Conservation (phyloP, 2,797 vertebrate genomes). For the Perodicticus potto region DNA sequence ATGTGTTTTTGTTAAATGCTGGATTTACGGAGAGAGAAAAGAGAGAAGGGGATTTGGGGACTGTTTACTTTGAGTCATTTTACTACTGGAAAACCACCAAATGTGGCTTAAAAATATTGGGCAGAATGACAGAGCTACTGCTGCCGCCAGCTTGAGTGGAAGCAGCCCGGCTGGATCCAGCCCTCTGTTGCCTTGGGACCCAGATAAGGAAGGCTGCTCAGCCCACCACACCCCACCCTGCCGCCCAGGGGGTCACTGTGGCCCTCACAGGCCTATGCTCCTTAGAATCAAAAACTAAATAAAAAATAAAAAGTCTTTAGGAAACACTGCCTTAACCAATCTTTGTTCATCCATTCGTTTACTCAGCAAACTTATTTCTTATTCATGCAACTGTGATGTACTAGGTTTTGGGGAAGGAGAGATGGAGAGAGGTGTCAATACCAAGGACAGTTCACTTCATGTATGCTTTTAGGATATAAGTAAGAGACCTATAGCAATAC, state of each 20-base stretch:
- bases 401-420: neutral
- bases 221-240: rapidly evolving
- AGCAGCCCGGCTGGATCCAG: neutral
- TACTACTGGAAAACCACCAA: conserved; percentile 60
- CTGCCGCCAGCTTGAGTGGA: neutral
- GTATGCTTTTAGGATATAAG: neutral
- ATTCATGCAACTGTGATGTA: too few species aligned
- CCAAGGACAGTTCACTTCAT: neutral
- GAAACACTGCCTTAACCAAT: neutral
- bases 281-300: neutral
- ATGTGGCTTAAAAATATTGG: conserved; percentile 51
- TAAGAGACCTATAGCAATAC: neutral
- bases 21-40: conserved; percentile 36
- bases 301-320: neutral
- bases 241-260: too few species aligned
- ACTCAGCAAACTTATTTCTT: neutral
- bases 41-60: conserved; percentile 39
- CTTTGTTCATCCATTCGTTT: neutral
- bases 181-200: neutral
- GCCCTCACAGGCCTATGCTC: neutral
- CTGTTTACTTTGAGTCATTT: conserved; percentile 61
- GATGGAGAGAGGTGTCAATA: rapidly evolving
- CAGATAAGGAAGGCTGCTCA: neutral
- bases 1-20: conserved; percentile 3
- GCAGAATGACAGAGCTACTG: conserved; percentile 4